Evolutionary conservation across 2,888 invertebrate genomes (phyloP), one percentile per base, ranked within the genome.

Genomic region (Acleris laterana): DNA sequence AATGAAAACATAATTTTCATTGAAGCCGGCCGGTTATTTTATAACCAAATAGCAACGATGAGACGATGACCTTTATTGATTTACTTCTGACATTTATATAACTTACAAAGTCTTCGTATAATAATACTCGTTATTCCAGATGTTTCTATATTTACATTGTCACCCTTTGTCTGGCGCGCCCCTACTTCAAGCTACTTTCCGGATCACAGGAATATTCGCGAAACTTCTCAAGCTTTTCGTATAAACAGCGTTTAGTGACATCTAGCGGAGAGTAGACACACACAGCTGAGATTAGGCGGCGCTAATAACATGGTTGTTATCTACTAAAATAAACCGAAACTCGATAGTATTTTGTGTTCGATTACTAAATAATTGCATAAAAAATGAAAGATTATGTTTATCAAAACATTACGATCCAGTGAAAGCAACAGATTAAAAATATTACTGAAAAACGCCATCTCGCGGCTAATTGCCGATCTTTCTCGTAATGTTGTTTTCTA

Each of bases 241-340:
- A 16, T 5, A 20, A 49, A 17, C 38, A 28, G 48, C 5, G 7
- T 32, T 7, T 28, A 48, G 55, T 17, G 68, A 28, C 68, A 70
- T 62, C 68, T 70, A 62, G 49, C 48, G 65, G 28, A 1, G 32
- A 68, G 58, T 62, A 70, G 70, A 22, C n/a, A 13, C 50, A 22
- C n/a, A 13, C 50, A 59, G 32, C 22, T 5, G 17, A 11, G 38
- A 25, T 50, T 42, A 60, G 2, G n/a, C 5, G 17, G 13, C n/a
- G 6, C 4, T 5, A 13, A 16, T 44, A 44, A 16, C 5, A 11
- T n/a, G n/a, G 44, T 44, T n/a, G n/a, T 32, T 44, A 44, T 44
- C 2, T 5, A 16, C 5, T 44, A 16, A n/a, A 13, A n/a, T 5
- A 16, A 44, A 44, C 9, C 7, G 9, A 9, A 9, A 32, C 9